Evolutionary conservation across 2,113 vertebrate genomes (phyloP), one percentile per base, ranked within the genome.

Genomic region (Turnix velox): DNA sequence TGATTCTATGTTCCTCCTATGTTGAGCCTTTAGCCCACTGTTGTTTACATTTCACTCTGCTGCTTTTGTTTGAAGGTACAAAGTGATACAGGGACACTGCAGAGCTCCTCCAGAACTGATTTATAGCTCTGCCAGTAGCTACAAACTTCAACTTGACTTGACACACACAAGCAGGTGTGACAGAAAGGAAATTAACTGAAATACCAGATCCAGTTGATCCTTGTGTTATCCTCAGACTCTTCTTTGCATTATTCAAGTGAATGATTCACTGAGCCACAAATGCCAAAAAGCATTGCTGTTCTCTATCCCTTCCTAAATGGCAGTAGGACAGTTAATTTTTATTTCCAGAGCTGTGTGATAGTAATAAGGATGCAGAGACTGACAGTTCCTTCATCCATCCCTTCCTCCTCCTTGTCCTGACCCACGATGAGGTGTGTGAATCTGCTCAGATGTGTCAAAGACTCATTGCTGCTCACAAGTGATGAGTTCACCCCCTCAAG

Each of bases 61-160:
- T 84, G 73, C 63, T 94, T 93, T 93, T 92, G 84, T 43, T 24
- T 78, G 59, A 71, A 90, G 52, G 31, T 68, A 42, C 55, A 83
- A 40, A 33, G 49, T 4, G 4, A 31, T 69, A 28, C 77, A 79
- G 49, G 49, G 61, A 15, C 18, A 42, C 84, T 67, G 79, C 51
- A 78, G 83, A 87, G 20, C 66, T 92, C 51, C 27, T 81, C 59
- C n/a, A 49, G 43, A 66, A 51, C 6, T 90, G 85, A 81, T 94
- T 68, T 43, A 39, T 27, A 86, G 52, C 54, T 22, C 55, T 79
- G 66, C 48, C 31, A 20, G 37, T 55, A 79, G 52, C 76, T 88
- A 74, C 43, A 92, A 61, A 46, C 45, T 57, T 78, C 25, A 49
- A 33, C 62, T 73, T 73, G 55, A 54, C 54, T 86, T 58, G 35